Percentiles rank a stretch among this genome's conserved stretches.
Evolutionary conservation across 92 coral and sea anemone species (phyloP).

Genomic region (Porites rus): DNA sequence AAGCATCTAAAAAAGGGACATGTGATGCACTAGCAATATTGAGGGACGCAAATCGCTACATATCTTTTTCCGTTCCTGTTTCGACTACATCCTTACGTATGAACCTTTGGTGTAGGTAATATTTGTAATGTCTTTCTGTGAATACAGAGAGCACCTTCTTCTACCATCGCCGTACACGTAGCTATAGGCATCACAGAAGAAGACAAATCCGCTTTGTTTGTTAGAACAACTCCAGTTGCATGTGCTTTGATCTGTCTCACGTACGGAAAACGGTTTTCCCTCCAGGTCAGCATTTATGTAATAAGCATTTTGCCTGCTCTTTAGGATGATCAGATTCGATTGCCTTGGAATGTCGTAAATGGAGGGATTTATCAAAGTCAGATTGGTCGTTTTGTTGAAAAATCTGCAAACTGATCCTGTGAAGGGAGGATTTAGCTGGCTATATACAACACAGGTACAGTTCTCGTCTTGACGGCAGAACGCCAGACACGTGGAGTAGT

Average conservation of each 20-base stretch:
- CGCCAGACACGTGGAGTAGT: conserved; percentile 1
- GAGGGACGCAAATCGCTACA: too few species aligned
- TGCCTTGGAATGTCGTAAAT: background rate
- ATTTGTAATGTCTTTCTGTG: conserved; percentile 5
- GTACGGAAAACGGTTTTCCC: background rate
- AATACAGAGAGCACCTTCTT: background rate
- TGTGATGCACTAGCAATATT: too few species aligned
- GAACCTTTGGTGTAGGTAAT: background rate
- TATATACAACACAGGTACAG: background rate
- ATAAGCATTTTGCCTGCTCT: background rate
- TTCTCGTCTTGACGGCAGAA: background rate
- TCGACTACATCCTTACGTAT: background rate
- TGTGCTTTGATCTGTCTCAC: background rate
- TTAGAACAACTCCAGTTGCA: background rate
- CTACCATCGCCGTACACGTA: background rate
- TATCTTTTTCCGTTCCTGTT: background rate
- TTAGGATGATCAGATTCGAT: background rate
- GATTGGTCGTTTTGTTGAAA: background rate
- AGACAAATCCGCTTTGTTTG: background rate
- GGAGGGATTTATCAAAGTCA: background rate
- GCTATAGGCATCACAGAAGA: background rate
- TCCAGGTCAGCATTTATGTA: background rate
- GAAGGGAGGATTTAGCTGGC: background rate
- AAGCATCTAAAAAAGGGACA: too few species aligned
- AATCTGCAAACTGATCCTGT: background rate